Evolutionary conservation across 2,797 vertebrate species (phyloP).

Genomic region (Nannoperca australis): DNA sequence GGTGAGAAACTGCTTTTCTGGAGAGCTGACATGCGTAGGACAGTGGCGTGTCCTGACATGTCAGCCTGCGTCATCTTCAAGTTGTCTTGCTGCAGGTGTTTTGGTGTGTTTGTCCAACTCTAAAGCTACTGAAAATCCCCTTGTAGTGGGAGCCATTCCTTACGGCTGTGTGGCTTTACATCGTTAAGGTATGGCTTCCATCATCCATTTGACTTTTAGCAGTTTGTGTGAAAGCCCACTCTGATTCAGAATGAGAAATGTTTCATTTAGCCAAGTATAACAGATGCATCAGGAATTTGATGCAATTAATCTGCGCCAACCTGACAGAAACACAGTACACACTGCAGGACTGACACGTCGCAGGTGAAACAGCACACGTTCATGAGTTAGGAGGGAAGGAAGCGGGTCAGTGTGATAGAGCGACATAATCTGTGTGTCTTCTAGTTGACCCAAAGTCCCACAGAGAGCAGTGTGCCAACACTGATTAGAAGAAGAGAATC

Average conservation of each 20-base stretch:
- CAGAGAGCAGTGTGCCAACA: constrained; percentile 57
- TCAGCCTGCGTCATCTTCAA: not conserved
- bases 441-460: constrained; percentile 59
- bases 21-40: not conserved
- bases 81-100: constrained; percentile 1
- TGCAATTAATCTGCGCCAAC: constrained; percentile 23
- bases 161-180: constrained; percentile 5
- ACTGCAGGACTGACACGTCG: not conserved
- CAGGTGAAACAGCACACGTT: constrained; percentile 21
- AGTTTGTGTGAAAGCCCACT: constrained; percentile 30
- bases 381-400: constrained; percentile 9
- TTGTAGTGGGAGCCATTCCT: not conserved
- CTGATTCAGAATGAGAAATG: constrained; percentile 31
- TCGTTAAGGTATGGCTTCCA: constrained; percentile 10
- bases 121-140: not conserved
- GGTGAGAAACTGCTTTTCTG: not conserved
- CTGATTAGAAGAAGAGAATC: constrained; percentile 66
- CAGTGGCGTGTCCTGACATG: not conserved
- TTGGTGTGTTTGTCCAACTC: constrained; percentile 1
- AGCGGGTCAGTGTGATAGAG: constrained; percentile 40
- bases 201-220: constrained; percentile 29
- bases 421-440: constrained; percentile 45
- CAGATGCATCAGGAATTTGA: constrained; percentile 27
- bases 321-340: constrained; percentile 26
- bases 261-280: constrained; percentile 24